These are phyloP conservation scores for Diadema setosum DNA, from an alignment of 35 echinoderm and acorn worm species.

Conservation along the genomic window DNA sequence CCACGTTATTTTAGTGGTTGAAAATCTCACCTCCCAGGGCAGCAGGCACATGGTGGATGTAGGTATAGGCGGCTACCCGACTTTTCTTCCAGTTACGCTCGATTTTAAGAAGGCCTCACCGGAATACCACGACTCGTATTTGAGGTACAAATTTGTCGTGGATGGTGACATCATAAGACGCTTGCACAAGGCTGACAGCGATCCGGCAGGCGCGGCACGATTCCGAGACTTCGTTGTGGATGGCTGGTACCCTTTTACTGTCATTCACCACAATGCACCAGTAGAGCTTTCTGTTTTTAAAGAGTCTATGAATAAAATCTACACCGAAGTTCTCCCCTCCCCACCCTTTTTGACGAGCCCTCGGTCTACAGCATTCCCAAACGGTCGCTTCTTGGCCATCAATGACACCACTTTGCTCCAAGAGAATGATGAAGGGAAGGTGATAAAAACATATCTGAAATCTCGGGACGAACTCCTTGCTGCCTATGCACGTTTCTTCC, in stretches of 20 bases:
- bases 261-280: not conserved
- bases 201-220: not conserved
- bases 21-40: not conserved
- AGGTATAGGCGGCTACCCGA: not conserved
- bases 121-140: not conserved
- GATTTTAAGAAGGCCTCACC: not conserved
- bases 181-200: not conserved
- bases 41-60: not conserved
- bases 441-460: not conserved
- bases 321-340: not conserved
- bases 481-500: not conserved
- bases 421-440: not conserved
- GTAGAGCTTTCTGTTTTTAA: not conserved
- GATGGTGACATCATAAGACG: not conserved
- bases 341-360: not conserved
- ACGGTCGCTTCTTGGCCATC: not conserved
- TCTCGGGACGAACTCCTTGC: not conserved
- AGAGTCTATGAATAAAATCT: not conserved
- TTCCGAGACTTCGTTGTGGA: not conserved
- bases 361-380: not conserved
- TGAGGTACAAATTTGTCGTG: not conserved
- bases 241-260: not conserved
- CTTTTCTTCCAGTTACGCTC: not conserved
- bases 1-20: not conserved
- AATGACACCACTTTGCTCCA: not conserved